Evolutionary conservation across 2,113 vertebrate species (phyloP).

Genomic region (Scopus umbretta): DNA sequence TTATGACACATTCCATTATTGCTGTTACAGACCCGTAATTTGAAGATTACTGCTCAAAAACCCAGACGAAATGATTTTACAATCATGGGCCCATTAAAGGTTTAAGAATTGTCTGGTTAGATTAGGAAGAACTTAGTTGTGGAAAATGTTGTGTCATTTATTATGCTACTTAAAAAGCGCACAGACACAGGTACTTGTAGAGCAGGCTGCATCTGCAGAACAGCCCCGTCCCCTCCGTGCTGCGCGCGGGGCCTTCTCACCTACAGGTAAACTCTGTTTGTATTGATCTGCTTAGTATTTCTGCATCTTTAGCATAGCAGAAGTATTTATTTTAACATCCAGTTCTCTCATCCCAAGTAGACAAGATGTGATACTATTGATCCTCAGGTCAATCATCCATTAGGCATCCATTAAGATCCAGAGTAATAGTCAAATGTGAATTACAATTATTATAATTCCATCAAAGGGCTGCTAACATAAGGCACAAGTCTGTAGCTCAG

Average conservation of each 20-base stretch:
- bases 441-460: not conserved
- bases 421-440: not conserved
- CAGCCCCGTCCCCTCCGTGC: not conserved
- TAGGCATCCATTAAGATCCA: conserved; percentile 8
- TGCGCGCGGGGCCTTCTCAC: not conserved
- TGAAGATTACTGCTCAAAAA: conserved; percentile 44
- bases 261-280: not conserved
- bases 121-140: conserved; percentile 6
- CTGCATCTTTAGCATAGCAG: not conserved
- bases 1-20: conserved; percentile 25
- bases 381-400: not conserved
- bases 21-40: conserved; percentile 38
- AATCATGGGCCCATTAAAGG: conserved; percentile 14
- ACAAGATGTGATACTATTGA: not conserved
- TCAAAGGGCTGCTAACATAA: not conserved
- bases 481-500: not conserved
- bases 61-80: conserved; percentile 47
- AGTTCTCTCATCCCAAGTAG: not conserved
- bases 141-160: not conserved
- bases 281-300: not conserved
- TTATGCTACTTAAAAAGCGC: not conserved
- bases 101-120: conserved; percentile 13
- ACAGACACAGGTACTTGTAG: not conserved
- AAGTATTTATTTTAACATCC: not conserved
- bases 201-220: not conserved